Evolutionary conservation across 1,140 invertebrate genomes (phyloP).

Genomic region (Bombus balteatus): DNA sequence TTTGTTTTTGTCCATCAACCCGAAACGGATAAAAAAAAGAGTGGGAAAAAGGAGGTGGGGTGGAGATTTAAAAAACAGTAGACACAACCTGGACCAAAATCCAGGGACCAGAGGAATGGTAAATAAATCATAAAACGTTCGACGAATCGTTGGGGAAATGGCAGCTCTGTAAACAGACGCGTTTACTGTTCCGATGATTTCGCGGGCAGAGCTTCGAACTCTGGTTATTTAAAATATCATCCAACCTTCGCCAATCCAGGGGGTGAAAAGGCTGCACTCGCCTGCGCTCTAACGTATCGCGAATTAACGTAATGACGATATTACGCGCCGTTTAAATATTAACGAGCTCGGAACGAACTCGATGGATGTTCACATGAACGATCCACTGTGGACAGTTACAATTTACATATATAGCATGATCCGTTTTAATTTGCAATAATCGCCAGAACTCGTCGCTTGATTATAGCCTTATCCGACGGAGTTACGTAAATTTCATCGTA

Average conservation of each 20-base stretch:
- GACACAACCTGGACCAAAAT: no score
- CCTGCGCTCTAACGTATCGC: neutral
- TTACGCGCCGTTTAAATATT: slow-evolving; percentile 48
- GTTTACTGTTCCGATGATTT: slow-evolving; percentile 36
- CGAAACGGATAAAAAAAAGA: neutral
- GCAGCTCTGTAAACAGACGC: slow-evolving; percentile 18
- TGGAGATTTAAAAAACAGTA: no score
- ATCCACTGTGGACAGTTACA: neutral
- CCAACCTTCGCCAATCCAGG: neutral
- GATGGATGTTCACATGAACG: slow-evolving; percentile 6
- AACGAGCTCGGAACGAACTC: slow-evolving; percentile 24
- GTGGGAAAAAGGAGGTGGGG: no score
- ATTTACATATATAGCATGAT: neutral
- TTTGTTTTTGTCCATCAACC: neutral
- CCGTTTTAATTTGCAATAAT: slow-evolving; percentile 41
- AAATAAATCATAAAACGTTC: slow-evolving; percentile 36
- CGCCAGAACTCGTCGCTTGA: neutral
- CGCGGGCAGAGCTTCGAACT: neutral
- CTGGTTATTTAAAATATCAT: slow-evolving; percentile 38
- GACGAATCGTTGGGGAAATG: neutral
- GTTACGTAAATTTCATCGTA: slow-evolving; percentile 14
- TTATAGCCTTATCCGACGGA: neutral
- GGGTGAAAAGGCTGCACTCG: neutral
- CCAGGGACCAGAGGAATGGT: neutral
- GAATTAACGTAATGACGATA: slow-evolving; percentile 48